These are phyloP conservation scores for Drosophila trichaetosa DNA, from an alignment of 2,888 invertebrate genomes.

Conservation along the genomic window DNA sequence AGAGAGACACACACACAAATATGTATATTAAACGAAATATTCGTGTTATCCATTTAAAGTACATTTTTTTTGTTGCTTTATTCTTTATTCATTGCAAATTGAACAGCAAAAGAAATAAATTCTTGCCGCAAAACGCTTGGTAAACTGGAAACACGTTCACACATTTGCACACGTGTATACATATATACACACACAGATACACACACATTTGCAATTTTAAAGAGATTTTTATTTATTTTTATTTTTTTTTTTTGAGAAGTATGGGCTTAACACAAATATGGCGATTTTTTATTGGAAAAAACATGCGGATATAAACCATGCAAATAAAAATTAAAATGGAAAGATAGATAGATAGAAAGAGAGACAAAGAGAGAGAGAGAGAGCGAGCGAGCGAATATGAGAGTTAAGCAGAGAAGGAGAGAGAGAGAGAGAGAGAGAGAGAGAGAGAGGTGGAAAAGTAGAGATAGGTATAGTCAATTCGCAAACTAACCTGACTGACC, in stretches of 20 bases:
- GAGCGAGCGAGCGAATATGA: constrained; percentile 16
- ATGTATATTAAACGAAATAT: constrained; percentile 19
- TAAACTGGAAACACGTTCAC: constrained; percentile 55
- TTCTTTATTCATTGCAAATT: constrained; percentile 41
- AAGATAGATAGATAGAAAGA: constrained; percentile 15
- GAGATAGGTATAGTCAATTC: constrained; percentile 24
- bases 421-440: constrained; percentile 16
- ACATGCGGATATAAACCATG: constrained; percentile 55
- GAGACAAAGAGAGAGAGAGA: constrained; percentile 20
- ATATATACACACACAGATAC: constrained; percentile 14
- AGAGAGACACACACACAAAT: neutral
- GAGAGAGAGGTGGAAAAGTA: constrained; percentile 15
- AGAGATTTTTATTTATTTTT: constrained; percentile 33
- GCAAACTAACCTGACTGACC: constrained; percentile 85
- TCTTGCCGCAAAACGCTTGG: constrained; percentile 61
- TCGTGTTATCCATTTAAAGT: constrained; percentile 48
- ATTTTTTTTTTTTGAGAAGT: constrained; percentile 31
- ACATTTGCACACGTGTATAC: constrained; percentile 2
- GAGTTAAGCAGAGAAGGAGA: constrained; percentile 19
- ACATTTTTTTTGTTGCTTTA: constrained; percentile 26
- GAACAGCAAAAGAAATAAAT: constrained; percentile 38
- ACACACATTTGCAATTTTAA: constrained; percentile 26
- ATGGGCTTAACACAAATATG: constrained; percentile 47
- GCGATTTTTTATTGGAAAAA: constrained; percentile 30
- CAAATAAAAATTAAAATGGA: constrained; percentile 47